Percentiles rank a stretch among this genome's conserved stretches.
These are phyloP conservation scores for Calosoma granatense DNA, from an alignment of 1,140 invertebrate species.

Conservation along the genomic window DNA sequence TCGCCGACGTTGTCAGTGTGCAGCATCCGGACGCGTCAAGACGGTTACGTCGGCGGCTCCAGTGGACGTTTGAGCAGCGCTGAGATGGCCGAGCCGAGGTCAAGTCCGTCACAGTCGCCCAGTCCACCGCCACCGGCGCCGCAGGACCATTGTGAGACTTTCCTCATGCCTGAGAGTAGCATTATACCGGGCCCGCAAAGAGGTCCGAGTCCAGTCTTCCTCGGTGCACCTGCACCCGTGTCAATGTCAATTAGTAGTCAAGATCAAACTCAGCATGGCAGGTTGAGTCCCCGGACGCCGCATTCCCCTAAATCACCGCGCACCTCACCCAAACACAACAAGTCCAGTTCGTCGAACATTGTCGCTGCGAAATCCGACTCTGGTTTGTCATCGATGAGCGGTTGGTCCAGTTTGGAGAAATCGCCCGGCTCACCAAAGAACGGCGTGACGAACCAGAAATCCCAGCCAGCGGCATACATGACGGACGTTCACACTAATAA, in stretches of 20 bases:
- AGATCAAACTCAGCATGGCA: slow-evolving; percentile 37
- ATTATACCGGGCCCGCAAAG: slow-evolving; percentile 29
- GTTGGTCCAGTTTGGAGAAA: slow-evolving; percentile 74
- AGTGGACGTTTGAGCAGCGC: slow-evolving; percentile 18
- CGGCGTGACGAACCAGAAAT: slow-evolving; percentile 17
- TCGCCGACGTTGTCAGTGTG: slow-evolving; percentile 51
- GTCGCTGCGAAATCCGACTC: slow-evolving; percentile 70
- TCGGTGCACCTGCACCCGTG: slow-evolving; percentile 25
- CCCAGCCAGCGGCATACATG: slow-evolving; percentile 10
- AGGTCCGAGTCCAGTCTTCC: slow-evolving; percentile 37
- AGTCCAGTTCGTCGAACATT: slow-evolving; percentile 51
- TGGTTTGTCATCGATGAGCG: slow-evolving; percentile 74
- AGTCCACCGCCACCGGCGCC: slow-evolving; percentile 75
- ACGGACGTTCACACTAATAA: slow-evolving; percentile 11
- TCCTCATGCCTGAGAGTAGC: slow-evolving; percentile 34
- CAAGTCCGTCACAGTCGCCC: slow-evolving; percentile 42
- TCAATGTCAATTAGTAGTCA: slow-evolving; percentile 28
- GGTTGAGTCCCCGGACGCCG: slow-evolving; percentile 51
- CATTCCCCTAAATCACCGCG: slow-evolving; percentile 61
- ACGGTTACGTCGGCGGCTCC: slow-evolving; percentile 47
- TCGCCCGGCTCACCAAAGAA: slow-evolving; percentile 62
- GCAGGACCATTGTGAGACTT: slow-evolving; percentile 42
- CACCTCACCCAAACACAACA: slow-evolving; percentile 61
- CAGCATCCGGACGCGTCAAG: slow-evolving; percentile 52
- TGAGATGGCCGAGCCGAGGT: slow-evolving; percentile 30